Conservation (phyloP, 2,113 vertebrate genomes). For the Callopanchax toddi region DNA sequence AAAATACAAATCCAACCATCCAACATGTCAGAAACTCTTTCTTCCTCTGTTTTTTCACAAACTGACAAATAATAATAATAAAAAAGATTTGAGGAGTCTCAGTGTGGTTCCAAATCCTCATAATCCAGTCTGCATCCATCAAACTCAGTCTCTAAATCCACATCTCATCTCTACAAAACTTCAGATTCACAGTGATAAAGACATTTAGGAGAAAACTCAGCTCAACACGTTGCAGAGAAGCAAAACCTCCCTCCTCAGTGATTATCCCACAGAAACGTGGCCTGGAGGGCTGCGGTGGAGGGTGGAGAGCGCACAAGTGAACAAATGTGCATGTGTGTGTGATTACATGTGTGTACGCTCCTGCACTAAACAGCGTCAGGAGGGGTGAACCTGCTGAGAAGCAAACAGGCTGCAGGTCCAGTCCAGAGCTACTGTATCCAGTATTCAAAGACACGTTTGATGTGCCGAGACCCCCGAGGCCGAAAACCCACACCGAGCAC, state of each 20-base stretch:
- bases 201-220: conserved; percentile 3
- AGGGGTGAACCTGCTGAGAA: conserved; percentile 51
- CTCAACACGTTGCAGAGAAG: conserved; percentile 24
- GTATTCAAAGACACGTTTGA: conserved; percentile 68
- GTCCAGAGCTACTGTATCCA: conserved; percentile 55
- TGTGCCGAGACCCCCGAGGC: conserved; percentile 64
- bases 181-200: background rate
- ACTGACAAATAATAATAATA: conserved; percentile 16
- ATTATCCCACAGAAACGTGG: conserved; percentile 46
- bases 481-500: conserved; percentile 43
- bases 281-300: conserved; percentile 26
- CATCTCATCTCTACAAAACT: too few relatives aligned
- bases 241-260: conserved; percentile 26
- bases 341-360: conserved; percentile 35
- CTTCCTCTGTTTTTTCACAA: background rate
- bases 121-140: conserved; percentile 19
- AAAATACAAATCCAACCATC: too few relatives aligned
- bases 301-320: conserved; percentile 7
- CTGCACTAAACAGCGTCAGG: conserved; percentile 27
- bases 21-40: too few relatives aligned
- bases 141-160: background rate
- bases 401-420: conserved; percentile 42
- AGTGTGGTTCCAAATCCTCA: conserved; percentile 19
- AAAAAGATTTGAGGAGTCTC: conserved; percentile 14
- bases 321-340: conserved; percentile 31